Base-by-base conservation (phyloP, 2,888 invertebrate genomes). In the Catocala sponsa region DNA sequence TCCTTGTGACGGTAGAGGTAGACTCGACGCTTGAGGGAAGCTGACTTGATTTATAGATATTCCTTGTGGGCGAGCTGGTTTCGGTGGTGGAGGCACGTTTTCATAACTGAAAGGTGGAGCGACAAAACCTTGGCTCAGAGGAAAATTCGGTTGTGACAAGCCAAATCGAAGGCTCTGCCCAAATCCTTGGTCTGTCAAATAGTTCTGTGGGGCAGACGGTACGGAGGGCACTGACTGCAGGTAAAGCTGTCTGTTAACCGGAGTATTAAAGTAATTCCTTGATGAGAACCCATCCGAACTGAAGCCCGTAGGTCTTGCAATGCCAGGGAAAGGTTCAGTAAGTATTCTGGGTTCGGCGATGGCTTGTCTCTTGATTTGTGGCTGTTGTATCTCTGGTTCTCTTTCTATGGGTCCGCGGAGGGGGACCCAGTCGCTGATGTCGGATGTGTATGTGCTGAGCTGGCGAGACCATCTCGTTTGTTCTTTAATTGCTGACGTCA, bases 401-500 rank as follows among this genome's bases (percentile, higher is more conserved):
- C 83, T 83, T 35, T 92, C 91, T 6, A 88, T 72, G 0, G 94
- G 92, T 0, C 85, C 88, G 1, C 89, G 67, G 0, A 94, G 80
- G 0, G 94, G 94, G 10, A 94, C 90, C 94, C 94, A 94, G 82
- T 94, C 94, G 68, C 91, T 84, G 59, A 91, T 90, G 68, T 93
- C 94, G 25, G 94, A 84, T 38, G 91, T 94, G 77, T 94, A 93
- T 6, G 92, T 86, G 83, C 93, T 93, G 82, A 94, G 91, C 71
- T 94, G 94, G 10, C 94, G 87, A 13, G 94, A 94, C 94, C 94
- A 94, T 82, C 94, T 85, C n/a, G 87, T 77, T 69, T 89, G 89
- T 46, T 88, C 88, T 65, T 85, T 69, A 10, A 82, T 83, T 58
- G 87, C 79, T 70, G 83, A 72, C 59, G 85, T 80, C 63, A 82